Evolutionary conservation across 2,888 invertebrate species (phyloP), one percentile per base, ranked within the genome.

Genomic region (Opisthograptis luteolata): DNA sequence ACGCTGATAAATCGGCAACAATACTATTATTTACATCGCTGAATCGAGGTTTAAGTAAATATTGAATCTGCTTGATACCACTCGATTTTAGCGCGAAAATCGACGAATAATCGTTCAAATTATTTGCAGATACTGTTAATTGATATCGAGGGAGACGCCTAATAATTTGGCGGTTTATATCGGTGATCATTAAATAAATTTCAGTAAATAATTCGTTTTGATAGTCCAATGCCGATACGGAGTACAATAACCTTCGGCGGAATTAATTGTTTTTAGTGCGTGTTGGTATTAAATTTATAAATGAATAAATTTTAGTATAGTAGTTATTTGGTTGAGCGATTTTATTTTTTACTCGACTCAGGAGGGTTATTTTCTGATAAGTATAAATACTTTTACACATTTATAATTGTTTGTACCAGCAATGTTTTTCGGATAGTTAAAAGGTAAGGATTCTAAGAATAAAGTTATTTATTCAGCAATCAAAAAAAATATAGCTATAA

Each of bases 81-180:
- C 60, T 63, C n/a, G n/a, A n/a, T n/a, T 63, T 74, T 74, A 71
- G 59, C 48, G 61, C 40, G 50, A 62, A 68, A 70, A 68, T 67
- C 61, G 68, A 68, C 59, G 68, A 59, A 73, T 73, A 73, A 78
- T 73, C 70, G 70, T 69, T 79, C 69, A 79, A 78, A 76, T 80
- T 73, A 80, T 79, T 79, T 71, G 73, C 73, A 61, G 66, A 72
- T 71, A 70, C 70, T 72, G 76, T 74, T 79, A 79, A 81, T 82
- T 79, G 76, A 78, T 81, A 77, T 62, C 67, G 66, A 66, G 75
- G 66, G 74, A 72, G 65, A 71, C 49, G 67, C 66, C 73, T 77
- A 79, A 78, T 77, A 76, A 75, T 70, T 65, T 58, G 58, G 58
- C 60, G 61, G 62, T 61, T 60, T 68, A 62, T 61, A 65, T 66